Evolutionary conservation across 2,888 invertebrate genomes (phyloP).

Genomic region (Girardia tigrina): DNA sequence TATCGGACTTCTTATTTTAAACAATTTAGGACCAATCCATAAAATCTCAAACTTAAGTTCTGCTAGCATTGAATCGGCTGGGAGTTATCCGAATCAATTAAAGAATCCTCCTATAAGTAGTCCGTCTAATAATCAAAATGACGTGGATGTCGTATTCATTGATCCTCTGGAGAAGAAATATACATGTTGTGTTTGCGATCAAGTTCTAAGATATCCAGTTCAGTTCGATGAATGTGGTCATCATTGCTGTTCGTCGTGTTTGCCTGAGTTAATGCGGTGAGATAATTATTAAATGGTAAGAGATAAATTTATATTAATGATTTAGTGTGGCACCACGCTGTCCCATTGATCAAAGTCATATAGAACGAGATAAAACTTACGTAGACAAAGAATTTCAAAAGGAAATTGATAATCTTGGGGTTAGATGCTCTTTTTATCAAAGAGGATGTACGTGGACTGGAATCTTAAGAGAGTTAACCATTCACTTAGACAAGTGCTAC

Average conservation of each 20-base stretch:
- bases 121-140: constrained; percentile 32
- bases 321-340: constrained; percentile 40
- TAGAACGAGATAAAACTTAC: constrained; percentile 39
- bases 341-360: constrained; percentile 40
- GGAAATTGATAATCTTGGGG: constrained; percentile 43
- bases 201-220: constrained; percentile 42
- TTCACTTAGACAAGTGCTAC: constrained; percentile 40
- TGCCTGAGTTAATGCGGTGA: constrained; percentile 42
- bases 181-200: constrained; percentile 42
- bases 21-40: no score
- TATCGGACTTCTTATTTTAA: no score
- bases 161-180: constrained; percentile 41
- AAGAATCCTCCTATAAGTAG: not conserved
- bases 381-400: constrained; percentile 42
- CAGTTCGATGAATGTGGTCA: constrained; percentile 45
- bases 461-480: constrained; percentile 40
- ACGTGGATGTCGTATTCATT: constrained; percentile 40
- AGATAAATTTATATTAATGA: not conserved
- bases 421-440: constrained; percentile 44
- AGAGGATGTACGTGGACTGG: constrained; percentile 48
- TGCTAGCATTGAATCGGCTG: not conserved
- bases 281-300: not conserved
- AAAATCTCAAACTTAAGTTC: not conserved
- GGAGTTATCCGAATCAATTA: not conserved
- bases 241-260: constrained; percentile 43